phyloP scores from a whole-genome alignment of 2,888 invertebrate genomes.

The Chironomus tentans region DNA sequence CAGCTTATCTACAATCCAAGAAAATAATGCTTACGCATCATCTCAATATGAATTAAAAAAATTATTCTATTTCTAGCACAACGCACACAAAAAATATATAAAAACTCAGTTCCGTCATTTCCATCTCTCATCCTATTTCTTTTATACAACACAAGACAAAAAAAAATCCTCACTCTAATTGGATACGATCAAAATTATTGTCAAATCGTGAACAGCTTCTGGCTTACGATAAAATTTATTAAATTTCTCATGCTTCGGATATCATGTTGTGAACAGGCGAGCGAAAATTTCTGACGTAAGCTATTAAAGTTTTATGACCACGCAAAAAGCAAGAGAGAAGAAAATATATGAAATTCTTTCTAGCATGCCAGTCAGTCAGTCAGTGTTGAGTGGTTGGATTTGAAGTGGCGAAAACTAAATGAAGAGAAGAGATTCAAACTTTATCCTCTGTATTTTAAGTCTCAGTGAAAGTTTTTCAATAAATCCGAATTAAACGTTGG shows the following conservation, averaged over 20 bases:
- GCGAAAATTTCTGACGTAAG: background rate
- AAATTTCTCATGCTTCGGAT: background rate
- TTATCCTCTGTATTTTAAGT: background rate
- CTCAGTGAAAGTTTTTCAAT: background rate
- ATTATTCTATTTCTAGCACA: background rate
- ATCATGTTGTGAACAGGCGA: background rate
- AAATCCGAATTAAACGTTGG: slow-evolving; percentile 1
- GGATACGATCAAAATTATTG: background rate
- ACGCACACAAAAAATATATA: background rate
- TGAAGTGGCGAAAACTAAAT: background rate
- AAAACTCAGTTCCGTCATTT: too few relatives aligned
- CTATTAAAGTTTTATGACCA: background rate
- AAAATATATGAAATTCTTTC: background rate
- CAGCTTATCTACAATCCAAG: too few relatives aligned
- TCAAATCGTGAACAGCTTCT: background rate
- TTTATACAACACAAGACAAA: too few relatives aligned
- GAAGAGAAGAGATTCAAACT: background rate
- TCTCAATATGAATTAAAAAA: too few relatives aligned
- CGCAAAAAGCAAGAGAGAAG: background rate
- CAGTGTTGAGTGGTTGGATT: background rate
- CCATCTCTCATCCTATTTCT: too few relatives aligned
- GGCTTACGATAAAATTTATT: background rate
- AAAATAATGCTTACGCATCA: too few relatives aligned
- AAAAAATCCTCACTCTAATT: background rate
- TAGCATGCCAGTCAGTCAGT: background rate